Base-by-base conservation (phyloP, 1,140 invertebrate genomes). In the Leptinotarsa defecta region DNA sequence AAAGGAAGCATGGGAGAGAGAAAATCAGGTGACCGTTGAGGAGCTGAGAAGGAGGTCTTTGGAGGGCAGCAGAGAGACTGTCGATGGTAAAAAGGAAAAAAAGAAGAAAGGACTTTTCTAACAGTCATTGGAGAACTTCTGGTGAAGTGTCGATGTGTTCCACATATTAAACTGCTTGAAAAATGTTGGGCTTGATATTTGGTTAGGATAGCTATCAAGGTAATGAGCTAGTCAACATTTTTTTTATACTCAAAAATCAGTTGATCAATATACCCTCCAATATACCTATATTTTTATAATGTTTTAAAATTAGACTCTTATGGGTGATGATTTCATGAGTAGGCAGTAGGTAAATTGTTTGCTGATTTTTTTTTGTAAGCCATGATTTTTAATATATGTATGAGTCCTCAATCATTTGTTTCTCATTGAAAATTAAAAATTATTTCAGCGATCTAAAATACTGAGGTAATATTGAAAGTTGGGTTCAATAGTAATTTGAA, bases 21-120 rank as follows among this genome's bases (percentile, higher is more conserved):
- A 92, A n/a, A 95, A 94, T 83, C 93, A 94, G 77, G 91, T 95
- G 49, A 95, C 93, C 84, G 90, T 96, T 77, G 95, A 96, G 83
- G 95, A 96, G 84, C 87, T 96, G 73, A 90, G 94, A 75, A 89
- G 95, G 74, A 90, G 93, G 82, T 94, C 92, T 81, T 88, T 96
- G 78, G 95, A 96, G 86, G 93, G 93, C 65, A 94, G 94, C 86
- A 94, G 93, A 85, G 95, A 94, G 90, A 93, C 84, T 27, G 82
- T 86, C 4, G 85, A 86, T 76, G 85, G 85, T 43, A 85, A 85
- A 65, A 85, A 85, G 71, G 82, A 84, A 63, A 85, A 85, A 75
- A 85, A 84, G 76, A 85, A 84, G 76, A 85, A 85, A 74, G 83
- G 84, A 57, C 75, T 85, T 62, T 86, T 86, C 76, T 85, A 86